These are phyloP conservation scores for Gryllus bimaculatus DNA, from an alignment of 1,140 invertebrate species.

Conservation along the genomic window DNA sequence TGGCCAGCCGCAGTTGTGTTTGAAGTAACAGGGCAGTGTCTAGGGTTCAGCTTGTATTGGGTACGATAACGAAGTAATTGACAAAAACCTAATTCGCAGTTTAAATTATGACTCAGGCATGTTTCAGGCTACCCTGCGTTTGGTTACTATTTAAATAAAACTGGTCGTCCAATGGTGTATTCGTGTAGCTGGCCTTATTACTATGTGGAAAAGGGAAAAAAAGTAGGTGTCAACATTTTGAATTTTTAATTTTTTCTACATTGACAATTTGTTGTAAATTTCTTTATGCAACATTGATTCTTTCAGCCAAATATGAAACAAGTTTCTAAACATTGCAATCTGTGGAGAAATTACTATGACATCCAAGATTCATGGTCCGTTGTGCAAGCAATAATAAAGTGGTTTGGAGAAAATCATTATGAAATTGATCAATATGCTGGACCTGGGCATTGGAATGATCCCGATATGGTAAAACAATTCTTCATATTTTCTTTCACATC, in stretches of 20 bases:
- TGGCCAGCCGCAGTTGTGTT: no score
- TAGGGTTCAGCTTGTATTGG: no score
- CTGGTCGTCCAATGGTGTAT: constrained; percentile 74
- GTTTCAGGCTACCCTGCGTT: constrained; percentile 62
- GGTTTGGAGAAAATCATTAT: constrained; percentile 67
- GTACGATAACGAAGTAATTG: no score
- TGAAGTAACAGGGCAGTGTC: no score
- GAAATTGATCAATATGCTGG: constrained; percentile 59
- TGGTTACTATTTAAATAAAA: constrained; percentile 60
- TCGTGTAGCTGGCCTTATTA: constrained; percentile 88
- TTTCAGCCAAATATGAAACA: constrained; percentile 58
- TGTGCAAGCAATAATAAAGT: constrained; percentile 61
- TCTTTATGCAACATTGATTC: constrained; percentile 16
- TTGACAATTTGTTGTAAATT: background rate
- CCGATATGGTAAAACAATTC: constrained; percentile 63
- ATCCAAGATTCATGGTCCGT: constrained; percentile 76
- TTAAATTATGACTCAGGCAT: background rate
- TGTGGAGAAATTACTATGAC: constrained; percentile 83
- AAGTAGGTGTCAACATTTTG: background rate
- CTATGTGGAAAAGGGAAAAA: constrained; percentile 35
- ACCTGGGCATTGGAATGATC: constrained; percentile 86
- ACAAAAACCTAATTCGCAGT: no score
- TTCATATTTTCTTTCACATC: no score
- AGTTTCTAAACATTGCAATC: constrained; percentile 64
- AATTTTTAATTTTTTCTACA: background rate